Conservation (phyloP, 2,797 vertebrate genomes). For the Ctenochaetus hawaiiensis region DNA sequence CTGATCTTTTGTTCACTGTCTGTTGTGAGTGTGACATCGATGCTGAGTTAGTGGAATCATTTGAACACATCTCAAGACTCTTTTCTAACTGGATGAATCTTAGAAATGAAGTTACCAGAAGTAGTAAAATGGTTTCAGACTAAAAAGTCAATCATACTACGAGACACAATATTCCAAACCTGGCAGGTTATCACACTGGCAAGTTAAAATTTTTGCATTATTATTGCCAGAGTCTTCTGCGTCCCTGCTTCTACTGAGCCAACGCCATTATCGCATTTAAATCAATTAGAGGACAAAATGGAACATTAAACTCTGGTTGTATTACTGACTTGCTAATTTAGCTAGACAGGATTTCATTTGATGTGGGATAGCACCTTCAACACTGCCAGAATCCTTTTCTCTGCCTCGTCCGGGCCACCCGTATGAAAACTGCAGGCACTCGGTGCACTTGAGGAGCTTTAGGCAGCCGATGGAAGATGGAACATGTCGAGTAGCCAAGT, state of each 20-base stretch:
- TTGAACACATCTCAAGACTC: too few species aligned
- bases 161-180: neutral
- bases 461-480: conserved; percentile 31
- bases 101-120: too few species aligned
- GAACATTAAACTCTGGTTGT: neutral
- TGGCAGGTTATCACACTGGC: neutral
- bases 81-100: too few species aligned
- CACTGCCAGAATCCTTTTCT: neutral
- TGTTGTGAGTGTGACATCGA: too few species aligned
- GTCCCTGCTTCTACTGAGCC: neutral
- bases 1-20: too few species aligned
- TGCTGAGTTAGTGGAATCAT: too few species aligned
- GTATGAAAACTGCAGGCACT: neutral
- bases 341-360: neutral
- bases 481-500: conserved; percentile 52
- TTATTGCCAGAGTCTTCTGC: neutral
- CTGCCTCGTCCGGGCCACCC: conserved; percentile 33
- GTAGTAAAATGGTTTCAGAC: too few species aligned
- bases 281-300: neutral
- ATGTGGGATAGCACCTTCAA: conserved; percentile 4
- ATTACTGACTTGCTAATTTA: neutral
- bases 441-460: conserved; percentile 17
- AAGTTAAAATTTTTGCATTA: neutral
- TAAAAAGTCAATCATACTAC: neutral
- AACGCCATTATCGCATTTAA: neutral